Evolutionary conservation across 2,888 invertebrate genomes (phyloP).

Genomic region (Rambutsinella grinnellia): DNA sequence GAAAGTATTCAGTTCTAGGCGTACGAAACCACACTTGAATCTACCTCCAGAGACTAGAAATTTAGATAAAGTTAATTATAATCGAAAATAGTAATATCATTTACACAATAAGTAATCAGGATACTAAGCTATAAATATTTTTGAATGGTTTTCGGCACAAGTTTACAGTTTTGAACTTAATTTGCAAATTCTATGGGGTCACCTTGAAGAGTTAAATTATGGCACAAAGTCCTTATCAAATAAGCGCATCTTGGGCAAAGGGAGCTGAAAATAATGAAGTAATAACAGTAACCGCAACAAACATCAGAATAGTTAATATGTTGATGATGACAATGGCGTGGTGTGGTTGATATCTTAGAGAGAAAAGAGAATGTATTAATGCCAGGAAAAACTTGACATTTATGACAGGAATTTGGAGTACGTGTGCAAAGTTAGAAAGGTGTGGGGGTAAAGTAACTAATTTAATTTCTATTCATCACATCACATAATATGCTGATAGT

Average conservation of each 20-base stretch:
- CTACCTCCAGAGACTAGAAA: not conserved
- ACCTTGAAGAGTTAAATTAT: too few relatives aligned
- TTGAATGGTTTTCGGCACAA: too few relatives aligned
- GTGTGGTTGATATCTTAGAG: not conserved
- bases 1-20: too few relatives aligned
- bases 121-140: too few relatives aligned
- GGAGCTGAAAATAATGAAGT: not conserved
- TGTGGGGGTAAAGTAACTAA: not conserved
- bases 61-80: too few relatives aligned
- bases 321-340: not conserved
- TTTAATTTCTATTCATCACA: not conserved
- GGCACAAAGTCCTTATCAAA: not conserved
- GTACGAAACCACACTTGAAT: not conserved
- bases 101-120: too few relatives aligned
- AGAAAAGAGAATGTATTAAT: not conserved
- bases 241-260: too few relatives aligned
- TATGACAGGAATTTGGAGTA: not conserved
- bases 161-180: too few relatives aligned
- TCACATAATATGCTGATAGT: not conserved
- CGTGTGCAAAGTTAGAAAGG: not conserved
- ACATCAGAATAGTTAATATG: not conserved
- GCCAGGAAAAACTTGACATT: not conserved
- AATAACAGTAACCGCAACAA: not conserved
- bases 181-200: too few relatives aligned
- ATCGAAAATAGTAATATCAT: too few relatives aligned